These are phyloP conservation scores for Acrocera orbiculus DNA, from an alignment of 2,888 invertebrate species.

Conservation along the genomic window DNA sequence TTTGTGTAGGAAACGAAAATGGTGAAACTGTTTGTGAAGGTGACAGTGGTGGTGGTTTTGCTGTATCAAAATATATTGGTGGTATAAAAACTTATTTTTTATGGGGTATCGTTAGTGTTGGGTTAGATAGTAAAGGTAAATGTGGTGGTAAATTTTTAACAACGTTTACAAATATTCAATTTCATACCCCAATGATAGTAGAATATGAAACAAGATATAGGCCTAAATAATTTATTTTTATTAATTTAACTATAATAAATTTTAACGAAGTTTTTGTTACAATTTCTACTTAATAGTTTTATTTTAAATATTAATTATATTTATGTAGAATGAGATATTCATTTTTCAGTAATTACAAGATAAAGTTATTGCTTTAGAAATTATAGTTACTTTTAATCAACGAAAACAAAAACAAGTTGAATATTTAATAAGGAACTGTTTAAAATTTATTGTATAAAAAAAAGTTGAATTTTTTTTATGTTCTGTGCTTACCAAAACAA, in stretches of 20 bases:
- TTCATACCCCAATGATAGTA: conserved; percentile 4
- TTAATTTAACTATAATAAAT: background rate
- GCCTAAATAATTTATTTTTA: background rate
- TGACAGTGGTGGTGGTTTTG: conserved; percentile 21
- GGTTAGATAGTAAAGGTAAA: background rate
- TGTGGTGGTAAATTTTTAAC: conserved; percentile 8
- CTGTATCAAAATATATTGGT: conserved; percentile 5
- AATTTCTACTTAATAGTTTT: too few relatives aligned
- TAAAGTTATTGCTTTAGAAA: too few relatives aligned
- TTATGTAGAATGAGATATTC: too few relatives aligned
- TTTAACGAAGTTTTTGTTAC: too few relatives aligned
- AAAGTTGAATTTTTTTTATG: too few relatives aligned
- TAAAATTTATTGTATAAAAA: too few relatives aligned
- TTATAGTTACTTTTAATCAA: too few relatives aligned
- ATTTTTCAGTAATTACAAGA: too few relatives aligned
- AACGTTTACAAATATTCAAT: conserved; percentile 13
- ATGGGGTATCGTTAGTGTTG: conserved; percentile 19
- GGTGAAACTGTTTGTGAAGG: conserved; percentile 16
- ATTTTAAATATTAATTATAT: too few relatives aligned
- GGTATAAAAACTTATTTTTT: conserved; percentile 12
- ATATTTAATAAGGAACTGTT: too few relatives aligned
- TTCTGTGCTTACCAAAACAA: too few relatives aligned
- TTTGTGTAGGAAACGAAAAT: conserved; percentile 18
- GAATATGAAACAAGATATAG: background rate
- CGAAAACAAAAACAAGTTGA: too few relatives aligned